These are phyloP conservation scores for Mizuhopecten yessoensis DNA, from an alignment of 1,140 invertebrate genomes.

Conservation along the genomic window DNA sequence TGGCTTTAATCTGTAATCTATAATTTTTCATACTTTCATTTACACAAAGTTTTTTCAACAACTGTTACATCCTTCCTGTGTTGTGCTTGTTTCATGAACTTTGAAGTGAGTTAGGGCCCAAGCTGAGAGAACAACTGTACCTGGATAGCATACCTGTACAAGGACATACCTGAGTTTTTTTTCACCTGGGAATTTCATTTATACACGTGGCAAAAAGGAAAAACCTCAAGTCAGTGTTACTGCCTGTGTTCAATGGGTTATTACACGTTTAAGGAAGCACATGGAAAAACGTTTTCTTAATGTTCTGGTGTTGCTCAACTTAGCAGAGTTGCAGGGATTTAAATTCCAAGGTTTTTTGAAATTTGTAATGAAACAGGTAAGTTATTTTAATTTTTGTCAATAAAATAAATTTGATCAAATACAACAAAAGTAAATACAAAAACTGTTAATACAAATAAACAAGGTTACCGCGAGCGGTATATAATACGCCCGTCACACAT, in stretches of 20 bases:
- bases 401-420: no score
- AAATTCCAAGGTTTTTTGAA: not conserved
- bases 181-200: not conserved
- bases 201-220: conserved; percentile 18
- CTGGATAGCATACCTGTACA: not conserved
- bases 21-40: conserved; percentile 22
- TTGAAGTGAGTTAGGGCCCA: not conserved
- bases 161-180: conserved; percentile 20
- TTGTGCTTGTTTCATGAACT: not conserved
- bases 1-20: not conserved
- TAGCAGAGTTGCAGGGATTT: not conserved
- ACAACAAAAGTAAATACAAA: no score
- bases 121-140: not conserved
- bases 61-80: not conserved
- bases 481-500: no score
- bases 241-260: not conserved
- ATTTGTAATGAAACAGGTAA: not conserved
- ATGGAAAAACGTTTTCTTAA: not conserved
- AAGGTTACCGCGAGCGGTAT: no score
- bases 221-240: not conserved
- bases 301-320: not conserved
- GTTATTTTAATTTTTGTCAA: not conserved
- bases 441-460: no score
- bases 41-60: not conserved
- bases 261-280: not conserved